phyloP scores from a whole-genome alignment of 2,113 vertebrate species.

The Eptesicus fuscus region DNA sequence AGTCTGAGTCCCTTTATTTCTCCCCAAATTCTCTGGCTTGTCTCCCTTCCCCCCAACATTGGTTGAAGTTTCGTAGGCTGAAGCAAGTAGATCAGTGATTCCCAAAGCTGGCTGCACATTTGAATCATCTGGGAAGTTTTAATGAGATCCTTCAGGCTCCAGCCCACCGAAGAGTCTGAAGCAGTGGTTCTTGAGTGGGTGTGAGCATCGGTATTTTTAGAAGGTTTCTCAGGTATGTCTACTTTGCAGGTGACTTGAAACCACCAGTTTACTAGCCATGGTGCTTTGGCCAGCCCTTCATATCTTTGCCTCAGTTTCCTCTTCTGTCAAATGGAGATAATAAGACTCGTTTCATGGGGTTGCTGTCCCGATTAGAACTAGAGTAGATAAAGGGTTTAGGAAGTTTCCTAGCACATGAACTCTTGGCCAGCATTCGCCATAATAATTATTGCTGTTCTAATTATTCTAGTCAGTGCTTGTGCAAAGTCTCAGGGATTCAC shows the following conservation, averaged over 20 bases:
- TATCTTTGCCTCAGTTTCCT: not conserved
- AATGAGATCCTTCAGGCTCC: not conserved
- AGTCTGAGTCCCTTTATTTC: not conserved
- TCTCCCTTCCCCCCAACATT: not conserved
- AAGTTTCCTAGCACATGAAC: not conserved
- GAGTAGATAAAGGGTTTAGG: not conserved
- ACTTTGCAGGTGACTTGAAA: not conserved
- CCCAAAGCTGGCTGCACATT: not conserved
- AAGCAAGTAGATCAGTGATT: not conserved
- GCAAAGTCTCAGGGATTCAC: not conserved
- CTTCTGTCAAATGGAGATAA: not conserved
- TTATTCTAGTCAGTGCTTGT: not conserved
- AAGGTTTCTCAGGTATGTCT: not conserved
- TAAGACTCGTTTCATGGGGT: not conserved
- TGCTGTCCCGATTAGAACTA: not conserved
- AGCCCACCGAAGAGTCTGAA: not conserved
- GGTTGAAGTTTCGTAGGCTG: not conserved
- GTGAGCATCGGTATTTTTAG: not conserved
- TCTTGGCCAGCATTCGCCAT: not conserved
- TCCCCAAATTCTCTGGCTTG: not conserved
- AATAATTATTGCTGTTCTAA: not conserved
- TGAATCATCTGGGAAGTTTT: not conserved
- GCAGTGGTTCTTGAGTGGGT: not conserved
- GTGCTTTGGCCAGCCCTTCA: not conserved
- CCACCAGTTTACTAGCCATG: not conserved